Conservation (phyloP, 2,113 vertebrate genomes). For the Ceyx margarethae region DNA sequence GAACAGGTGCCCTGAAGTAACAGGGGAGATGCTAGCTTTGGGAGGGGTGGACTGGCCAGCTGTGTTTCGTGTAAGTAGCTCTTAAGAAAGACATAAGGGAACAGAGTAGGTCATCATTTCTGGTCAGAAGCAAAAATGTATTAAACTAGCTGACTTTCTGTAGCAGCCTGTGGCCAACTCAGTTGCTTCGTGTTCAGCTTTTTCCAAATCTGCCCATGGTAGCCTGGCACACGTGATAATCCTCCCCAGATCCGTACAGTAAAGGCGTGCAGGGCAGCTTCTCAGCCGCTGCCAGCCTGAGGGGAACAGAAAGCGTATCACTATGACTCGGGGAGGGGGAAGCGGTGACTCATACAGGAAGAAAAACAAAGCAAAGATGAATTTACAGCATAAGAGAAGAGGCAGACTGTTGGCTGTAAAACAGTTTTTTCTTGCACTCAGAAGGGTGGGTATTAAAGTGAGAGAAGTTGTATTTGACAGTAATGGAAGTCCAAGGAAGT, state of each 20-base stretch:
- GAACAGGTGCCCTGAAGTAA: neutral
- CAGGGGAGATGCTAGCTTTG: neutral
- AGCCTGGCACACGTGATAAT: neutral
- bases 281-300: neutral
- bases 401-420: neutral
- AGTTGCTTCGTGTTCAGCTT: neutral
- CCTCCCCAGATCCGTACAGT: neutral
- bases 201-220: neutral
- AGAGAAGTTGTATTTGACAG: constrained; percentile 2
- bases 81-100: neutral
- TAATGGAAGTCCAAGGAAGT: constrained; percentile 36
- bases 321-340: neutral
- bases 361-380: constrained; percentile 48
- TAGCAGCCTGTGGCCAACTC: neutral
- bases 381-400: neutral
- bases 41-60: neutral
- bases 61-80: neutral
- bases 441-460: neutral
- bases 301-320: neutral
- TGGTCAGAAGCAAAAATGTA: neutral
- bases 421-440: neutral
- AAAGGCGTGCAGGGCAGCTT: neutral
- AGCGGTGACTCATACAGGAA: constrained; percentile 39
- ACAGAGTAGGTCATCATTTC: neutral
- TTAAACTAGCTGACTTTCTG: neutral